Conservation (phyloP, 2,888 invertebrate species). For the Agriopis aurantiaria region DNA sequence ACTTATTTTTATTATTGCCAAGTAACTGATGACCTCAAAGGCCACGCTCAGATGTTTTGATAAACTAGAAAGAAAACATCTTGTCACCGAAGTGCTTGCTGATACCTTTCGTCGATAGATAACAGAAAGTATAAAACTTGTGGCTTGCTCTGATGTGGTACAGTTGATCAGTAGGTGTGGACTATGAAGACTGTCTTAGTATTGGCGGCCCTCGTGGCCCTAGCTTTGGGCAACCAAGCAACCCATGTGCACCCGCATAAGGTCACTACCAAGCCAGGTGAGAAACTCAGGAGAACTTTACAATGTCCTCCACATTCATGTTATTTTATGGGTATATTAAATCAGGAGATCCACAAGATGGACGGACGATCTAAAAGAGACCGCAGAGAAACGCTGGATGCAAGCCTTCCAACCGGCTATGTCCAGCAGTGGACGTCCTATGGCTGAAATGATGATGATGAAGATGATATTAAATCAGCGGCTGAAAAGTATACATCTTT, state of each 20-base stretch:
- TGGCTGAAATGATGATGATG: too few species aligned
- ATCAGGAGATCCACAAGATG: too few species aligned
- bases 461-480: too few species aligned
- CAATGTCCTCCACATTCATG: not conserved
- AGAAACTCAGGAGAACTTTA: conserved; percentile 29
- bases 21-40: conserved; percentile 19
- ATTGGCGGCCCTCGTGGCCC: conserved; percentile 71
- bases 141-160: conserved; percentile 42
- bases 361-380: too few species aligned
- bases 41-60: conserved; percentile 13
- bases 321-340: too few species aligned
- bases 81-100: conserved; percentile 14
- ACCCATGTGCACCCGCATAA: conserved; percentile 46
- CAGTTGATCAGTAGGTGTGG: conserved; percentile 68
- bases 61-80: conserved; percentile 27
- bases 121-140: conserved; percentile 52
- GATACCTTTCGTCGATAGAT: conserved; percentile 29
- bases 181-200: conserved; percentile 82
- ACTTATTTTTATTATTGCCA: conserved; percentile 15
- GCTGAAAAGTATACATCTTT: too few species aligned
- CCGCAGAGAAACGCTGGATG: too few species aligned
- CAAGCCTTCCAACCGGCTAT: too few species aligned
- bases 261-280: conserved; percentile 59
- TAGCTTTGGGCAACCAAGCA: conserved; percentile 66
- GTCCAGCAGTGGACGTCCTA: too few species aligned